Evolutionary conservation across 2,113 vertebrate species (phyloP), one percentile per base, ranked within the genome.

Genomic region (Dasyprocta punctata): DNA sequence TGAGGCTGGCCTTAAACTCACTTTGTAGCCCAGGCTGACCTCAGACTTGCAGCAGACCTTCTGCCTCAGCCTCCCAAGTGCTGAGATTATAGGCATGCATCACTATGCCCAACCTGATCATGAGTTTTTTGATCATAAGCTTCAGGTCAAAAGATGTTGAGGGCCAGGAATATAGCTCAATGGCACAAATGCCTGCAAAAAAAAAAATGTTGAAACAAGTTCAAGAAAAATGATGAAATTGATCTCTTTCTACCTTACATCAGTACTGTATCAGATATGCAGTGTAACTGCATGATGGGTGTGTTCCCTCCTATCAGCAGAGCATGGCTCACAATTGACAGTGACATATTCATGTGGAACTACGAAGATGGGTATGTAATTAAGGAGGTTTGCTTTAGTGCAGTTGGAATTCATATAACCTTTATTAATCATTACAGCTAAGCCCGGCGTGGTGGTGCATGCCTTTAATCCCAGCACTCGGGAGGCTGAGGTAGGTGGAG

Each of bases 231-330:
- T 36, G 19, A 54, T 38, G 24, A 60, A 69, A 58, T 60, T 44
- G 63, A 28, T 52, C 28, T 80, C 6, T 97, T 97, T 98, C 77
- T n/a, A 63, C 98, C 98, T 99, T 99, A 99, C 99, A 99, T 98
- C 92, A 61, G 2, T 0, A 14, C 12, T 97, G 41, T 69, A 84
- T 93, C 98, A 99, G 99, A 99, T 98, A 99, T 99, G 99, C 99
- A 99, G 52, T 99, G 99, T 96, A 99, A 99, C 95, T 99, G 99
- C 98, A 99, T 99, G 99, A 99, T 99, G 99, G 99, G 99, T 81
- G 99, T 99, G 75, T 99, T 99, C 89, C 99, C 99, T 38, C 99
- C 99, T 96, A 99, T 99, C 91, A 99, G 98, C 97, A 99, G 99
- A 97, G 99, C 99, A 1, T 99, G 99, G 99, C 99, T 99, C 3